Base-by-base conservation (phyloP, 2,888 invertebrate species). In the Pyrrhia umbra region DNA sequence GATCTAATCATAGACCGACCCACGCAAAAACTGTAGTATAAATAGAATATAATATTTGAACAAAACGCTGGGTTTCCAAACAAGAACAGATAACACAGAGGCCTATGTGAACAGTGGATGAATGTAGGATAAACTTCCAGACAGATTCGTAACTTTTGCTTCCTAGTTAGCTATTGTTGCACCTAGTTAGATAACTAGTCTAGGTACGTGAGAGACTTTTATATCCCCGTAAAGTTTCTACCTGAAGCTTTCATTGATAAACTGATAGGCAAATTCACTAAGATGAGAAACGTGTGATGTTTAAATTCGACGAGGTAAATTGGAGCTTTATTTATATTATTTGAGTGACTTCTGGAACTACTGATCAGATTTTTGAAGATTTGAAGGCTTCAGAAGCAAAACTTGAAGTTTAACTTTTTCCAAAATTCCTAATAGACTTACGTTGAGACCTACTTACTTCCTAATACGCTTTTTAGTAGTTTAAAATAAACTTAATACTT, bases 91-190 rank as follows among this genome's bases (percentile, higher is more conserved):
- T 37, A 30, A 40, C 6, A 16, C 1, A 6, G 25, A 34, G 37
- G 10, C 42, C 51, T 54, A 49, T 30, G 49, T 52, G 6, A 37
- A 30, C 16, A 23, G 18, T 25, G 51, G 34, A 51, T 43, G 47
- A 52, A 74, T 75, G 47, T 75, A 47, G 47, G 75, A 20, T 57
- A 47, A 52, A 56, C 39, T 27, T 51, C 8, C 10, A 37, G 30
- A 57, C 42, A 49, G 47, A 58, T 39, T 30, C 37, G 25, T 30
- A 75, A 58, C 15, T 68, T 68, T 39, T 39, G 68, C 23, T 51
- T 37, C 37, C 46, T 18, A 6, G 37, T 20, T 56, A 16, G 46
- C 34, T n/a, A 16, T 15, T 68, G 51, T 68, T 51, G 15, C 16
- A 52, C 30, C 40, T 47, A 58, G 58, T 46, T 47, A 39, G 2